A percentile compares a stretch with the other conserved stretches of the same genome.
These are phyloP conservation scores for Cyclura pinguis DNA, from an alignment of 2,797 vertebrate genomes.

Conservation along the genomic window DNA sequence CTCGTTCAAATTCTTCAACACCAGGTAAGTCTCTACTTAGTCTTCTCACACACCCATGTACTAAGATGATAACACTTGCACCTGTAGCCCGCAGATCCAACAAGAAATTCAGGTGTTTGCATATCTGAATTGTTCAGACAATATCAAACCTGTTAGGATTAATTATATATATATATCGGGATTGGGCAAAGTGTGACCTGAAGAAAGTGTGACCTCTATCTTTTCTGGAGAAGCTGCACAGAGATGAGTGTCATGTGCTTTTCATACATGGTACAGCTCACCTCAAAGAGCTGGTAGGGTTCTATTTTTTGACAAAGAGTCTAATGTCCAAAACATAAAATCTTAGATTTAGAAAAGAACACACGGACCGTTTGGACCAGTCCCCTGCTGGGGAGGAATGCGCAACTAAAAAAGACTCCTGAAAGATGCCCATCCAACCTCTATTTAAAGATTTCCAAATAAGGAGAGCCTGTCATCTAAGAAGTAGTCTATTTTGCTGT, in stretches of 20 bases:
- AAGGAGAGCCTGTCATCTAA: neutral
- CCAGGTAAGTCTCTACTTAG: conserved; percentile 5
- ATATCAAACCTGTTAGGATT: neutral
- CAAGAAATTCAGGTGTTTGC: too few species aligned
- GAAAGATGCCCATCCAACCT: too few species aligned
- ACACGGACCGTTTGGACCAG: too few species aligned
- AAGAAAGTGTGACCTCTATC: neutral
- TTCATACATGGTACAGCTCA: too few species aligned
- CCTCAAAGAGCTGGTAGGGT: too few species aligned
- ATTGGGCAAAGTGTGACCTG: neutral
- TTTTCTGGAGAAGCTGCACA: neutral
- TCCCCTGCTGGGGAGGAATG: too few species aligned
- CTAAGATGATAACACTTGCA: neutral
- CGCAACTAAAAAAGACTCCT: too few species aligned
- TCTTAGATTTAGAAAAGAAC: too few species aligned
- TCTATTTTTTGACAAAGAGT: too few species aligned
- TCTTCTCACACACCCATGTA: neutral
- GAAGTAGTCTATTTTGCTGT: neutral
- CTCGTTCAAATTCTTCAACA: neutral
- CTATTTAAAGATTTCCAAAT: neutral
- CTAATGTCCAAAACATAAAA: too few species aligned
- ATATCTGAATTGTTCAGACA: neutral
- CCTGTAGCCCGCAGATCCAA: neutral
- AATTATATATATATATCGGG: too few species aligned
- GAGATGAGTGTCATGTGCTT: neutral